Conservation (phyloP, 2,888 invertebrate genomes). For the Cactoblastis cactorum region DNA sequence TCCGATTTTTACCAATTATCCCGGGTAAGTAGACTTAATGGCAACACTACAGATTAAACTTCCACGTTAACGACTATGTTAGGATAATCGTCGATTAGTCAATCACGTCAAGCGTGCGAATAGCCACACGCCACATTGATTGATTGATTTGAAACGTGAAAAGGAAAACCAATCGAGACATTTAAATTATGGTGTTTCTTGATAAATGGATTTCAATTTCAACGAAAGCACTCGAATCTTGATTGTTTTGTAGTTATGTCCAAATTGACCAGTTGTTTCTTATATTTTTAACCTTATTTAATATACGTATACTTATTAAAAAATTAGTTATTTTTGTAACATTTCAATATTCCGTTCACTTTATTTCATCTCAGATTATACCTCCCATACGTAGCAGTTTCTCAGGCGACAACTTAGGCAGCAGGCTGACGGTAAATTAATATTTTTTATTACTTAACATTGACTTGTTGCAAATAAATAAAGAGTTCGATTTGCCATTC, state of each 20-base stretch:
- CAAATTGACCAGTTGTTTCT: too few relatives aligned
- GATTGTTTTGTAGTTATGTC: too few relatives aligned
- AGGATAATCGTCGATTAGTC: conserved; percentile 12
- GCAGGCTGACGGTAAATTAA: too few relatives aligned
- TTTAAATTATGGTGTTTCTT: conserved; percentile 5
- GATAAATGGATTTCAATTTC: not conserved
- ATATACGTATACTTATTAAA: too few relatives aligned
- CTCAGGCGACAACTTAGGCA: too few relatives aligned
- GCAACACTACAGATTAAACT: conserved; percentile 1
- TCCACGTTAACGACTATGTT: conserved; percentile 10
- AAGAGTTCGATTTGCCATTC: not conserved
- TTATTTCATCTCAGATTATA: too few relatives aligned
- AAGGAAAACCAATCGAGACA: conserved; percentile 4
- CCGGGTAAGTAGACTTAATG: not conserved
- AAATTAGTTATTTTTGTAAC: too few relatives aligned
- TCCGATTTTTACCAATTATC: not conserved
- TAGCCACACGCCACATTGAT: conserved; percentile 9
- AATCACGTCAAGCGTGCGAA: conserved; percentile 10
- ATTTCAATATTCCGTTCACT: too few relatives aligned
- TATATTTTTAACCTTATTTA: too few relatives aligned
- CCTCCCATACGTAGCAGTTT: too few relatives aligned
- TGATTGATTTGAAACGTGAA: conserved; percentile 4
- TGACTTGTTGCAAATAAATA: not conserved
- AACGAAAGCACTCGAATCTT: not conserved
- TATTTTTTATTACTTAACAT: too few relatives aligned